Evolutionary conservation across 2,113 vertebrate genomes (phyloP).

Genomic region (Phycodurus eques): DNA sequence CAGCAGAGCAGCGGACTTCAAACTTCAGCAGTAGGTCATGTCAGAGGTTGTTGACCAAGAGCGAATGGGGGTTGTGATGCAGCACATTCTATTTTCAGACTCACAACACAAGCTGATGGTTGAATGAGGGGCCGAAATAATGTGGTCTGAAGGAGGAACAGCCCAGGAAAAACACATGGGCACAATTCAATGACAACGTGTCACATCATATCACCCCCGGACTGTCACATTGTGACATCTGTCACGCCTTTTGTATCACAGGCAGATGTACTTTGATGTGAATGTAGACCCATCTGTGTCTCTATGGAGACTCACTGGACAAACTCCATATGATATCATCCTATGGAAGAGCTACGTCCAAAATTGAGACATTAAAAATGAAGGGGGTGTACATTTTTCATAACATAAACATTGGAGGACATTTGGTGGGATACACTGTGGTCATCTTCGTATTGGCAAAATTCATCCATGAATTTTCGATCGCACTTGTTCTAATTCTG

Average conservation of each 20-base stretch:
- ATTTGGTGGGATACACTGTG: no score
- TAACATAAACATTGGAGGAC: no score
- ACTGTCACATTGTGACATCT: not conserved
- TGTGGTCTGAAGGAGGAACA: conserved; percentile 26
- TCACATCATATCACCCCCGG: not conserved
- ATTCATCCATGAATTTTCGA: no score
- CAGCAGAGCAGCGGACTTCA: conserved; percentile 17
- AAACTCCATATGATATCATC: not conserved
- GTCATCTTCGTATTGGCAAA: no score
- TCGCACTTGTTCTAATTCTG: no score
- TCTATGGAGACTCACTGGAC: not conserved
- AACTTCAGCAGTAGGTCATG: conserved; percentile 9
- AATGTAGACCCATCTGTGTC: not conserved
- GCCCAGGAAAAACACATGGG: conserved; percentile 39
- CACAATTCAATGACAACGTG: not conserved
- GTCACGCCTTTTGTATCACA: not conserved
- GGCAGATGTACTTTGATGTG: not conserved
- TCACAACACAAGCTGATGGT: conserved; percentile 23
- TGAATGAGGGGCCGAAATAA: conserved; percentile 19
- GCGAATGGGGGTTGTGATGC: conserved; percentile 33
- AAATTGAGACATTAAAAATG: no score
- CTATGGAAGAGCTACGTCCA: no score
- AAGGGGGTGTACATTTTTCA: no score
- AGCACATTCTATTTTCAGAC: conserved; percentile 53
- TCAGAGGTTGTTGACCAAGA: conserved; percentile 18